These are phyloP conservation scores for Congeria kusceri DNA, from an alignment of 2,888 invertebrate genomes.

Conservation along the genomic window DNA sequence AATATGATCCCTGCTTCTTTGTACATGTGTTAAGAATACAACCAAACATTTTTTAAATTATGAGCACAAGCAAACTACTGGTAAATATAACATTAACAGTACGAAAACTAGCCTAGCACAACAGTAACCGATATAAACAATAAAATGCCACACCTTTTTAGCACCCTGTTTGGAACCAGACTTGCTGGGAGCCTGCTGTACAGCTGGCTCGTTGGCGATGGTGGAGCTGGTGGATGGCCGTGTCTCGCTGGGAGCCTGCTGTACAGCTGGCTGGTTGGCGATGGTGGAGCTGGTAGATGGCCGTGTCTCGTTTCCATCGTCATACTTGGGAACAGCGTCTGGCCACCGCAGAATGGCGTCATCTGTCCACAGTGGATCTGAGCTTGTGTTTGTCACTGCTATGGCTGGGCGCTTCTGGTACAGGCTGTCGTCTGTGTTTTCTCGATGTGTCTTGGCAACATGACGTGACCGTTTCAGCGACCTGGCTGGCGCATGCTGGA, in stretches of 20 bases:
- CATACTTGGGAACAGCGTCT: conserved; percentile 53
- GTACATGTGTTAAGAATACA: too few species aligned
- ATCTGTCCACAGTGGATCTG: conserved; percentile 68
- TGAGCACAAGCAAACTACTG: too few species aligned
- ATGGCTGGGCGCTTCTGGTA: conserved; percentile 29
- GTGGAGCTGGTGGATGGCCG: conserved; percentile 36
- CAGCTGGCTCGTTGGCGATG: conserved; percentile 17
- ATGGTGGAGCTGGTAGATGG: conserved; percentile 57
- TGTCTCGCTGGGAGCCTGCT: conserved; percentile 34
- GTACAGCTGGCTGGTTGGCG: conserved; percentile 20
- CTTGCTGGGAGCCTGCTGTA: conserved; percentile 32
- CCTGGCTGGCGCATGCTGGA: conserved; percentile 23
- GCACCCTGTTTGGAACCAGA: conserved; percentile 16
- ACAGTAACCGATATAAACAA: too few species aligned
- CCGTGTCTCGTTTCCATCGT: conserved; percentile 42
- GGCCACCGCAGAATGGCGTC: conserved; percentile 78
- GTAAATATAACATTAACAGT: too few species aligned
- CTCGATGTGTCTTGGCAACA: conserved; percentile 48
- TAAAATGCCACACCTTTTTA: too few species aligned
- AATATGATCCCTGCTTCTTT: too few species aligned
- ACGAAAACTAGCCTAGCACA: too few species aligned
- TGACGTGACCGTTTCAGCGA: conserved; percentile 55
- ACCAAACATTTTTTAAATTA: too few species aligned
- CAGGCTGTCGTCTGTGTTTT: conserved; percentile 51
- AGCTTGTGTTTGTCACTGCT: conserved; percentile 33